A percentile compares a stretch with the other conserved stretches of the same genome.
These are phyloP conservation scores for Phymatocera aterrima DNA, from an alignment of 2,888 invertebrate genomes.

Conservation along the genomic window DNA sequence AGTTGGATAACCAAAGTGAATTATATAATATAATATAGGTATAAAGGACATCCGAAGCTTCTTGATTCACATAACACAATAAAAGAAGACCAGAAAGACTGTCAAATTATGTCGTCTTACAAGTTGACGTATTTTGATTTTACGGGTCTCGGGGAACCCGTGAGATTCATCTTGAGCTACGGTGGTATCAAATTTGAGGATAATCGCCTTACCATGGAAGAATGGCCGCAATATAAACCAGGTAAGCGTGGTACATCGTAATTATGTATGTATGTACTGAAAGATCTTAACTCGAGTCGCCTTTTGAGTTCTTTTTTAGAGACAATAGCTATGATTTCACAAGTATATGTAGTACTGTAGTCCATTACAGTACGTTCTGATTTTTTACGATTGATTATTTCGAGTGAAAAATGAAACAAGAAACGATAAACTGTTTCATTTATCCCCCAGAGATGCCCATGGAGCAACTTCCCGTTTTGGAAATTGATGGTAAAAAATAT, in stretches of 20 bases:
- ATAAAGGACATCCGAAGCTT: too few relatives aligned
- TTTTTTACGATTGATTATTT: background rate
- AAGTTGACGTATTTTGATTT: conserved; percentile 73
- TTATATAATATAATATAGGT: too few relatives aligned
- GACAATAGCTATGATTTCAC: too few relatives aligned
- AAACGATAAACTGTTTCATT: background rate
- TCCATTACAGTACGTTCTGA: too few relatives aligned
- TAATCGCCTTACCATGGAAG: conserved; percentile 64
- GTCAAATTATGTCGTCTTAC: conserved; percentile 62
- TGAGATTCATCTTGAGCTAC: conserved; percentile 69
- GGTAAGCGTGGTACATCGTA: conserved; percentile 53
- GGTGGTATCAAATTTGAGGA: conserved; percentile 72
- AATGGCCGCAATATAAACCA: conserved; percentile 64
- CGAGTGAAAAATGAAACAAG: too few relatives aligned
- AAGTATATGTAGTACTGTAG: too few relatives aligned
- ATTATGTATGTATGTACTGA: background rate
- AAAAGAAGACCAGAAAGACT: background rate
- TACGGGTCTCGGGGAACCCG: conserved; percentile 72
- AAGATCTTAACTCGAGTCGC: background rate
- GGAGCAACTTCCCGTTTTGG: conserved; percentile 74
- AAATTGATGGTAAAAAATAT: conserved; percentile 73
- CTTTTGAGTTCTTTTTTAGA: background rate
- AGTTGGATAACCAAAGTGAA: too few relatives aligned
- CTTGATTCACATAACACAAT: too few relatives aligned
- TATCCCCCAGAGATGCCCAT: conserved; percentile 73